Conservation (phyloP, 1,140 invertebrate genomes). For the Chironomus tepperi region DNA sequence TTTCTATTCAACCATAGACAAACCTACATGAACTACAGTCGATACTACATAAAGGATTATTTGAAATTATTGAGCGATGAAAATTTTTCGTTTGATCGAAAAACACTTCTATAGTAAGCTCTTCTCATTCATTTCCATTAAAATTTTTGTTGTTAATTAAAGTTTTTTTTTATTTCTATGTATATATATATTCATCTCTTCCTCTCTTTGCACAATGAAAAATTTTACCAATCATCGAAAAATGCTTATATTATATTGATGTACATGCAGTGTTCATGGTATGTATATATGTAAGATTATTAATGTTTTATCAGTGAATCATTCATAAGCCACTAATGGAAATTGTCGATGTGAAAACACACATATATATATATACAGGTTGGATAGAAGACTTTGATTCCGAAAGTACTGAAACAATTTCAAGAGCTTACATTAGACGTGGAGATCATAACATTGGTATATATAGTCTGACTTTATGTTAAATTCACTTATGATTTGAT, state of each 20-base stretch:
- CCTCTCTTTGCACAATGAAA: neutral
- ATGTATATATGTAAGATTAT: neutral
- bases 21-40: neutral
- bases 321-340: neutral
- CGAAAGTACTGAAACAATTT: neutral
- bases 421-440: neutral
- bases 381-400: slow-evolving; percentile 8
- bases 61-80: neutral
- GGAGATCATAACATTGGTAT: slow-evolving; percentile 1
- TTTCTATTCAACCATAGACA: neutral
- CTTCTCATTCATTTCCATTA: neutral
- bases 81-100: neutral
- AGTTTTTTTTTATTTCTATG: neutral
- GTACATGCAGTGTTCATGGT: neutral
- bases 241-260: neutral
- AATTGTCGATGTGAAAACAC: neutral
- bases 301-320: neutral
- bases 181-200: neutral
- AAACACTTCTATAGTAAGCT: slow-evolving; percentile 17
- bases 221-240: no score
- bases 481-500: neutral
- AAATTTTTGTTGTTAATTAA: slow-evolving; percentile 16
- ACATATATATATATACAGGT: neutral
- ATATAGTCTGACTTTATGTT: neutral
- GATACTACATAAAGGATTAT: neutral